These are phyloP conservation scores for Betta splendens DNA, from an alignment of 2,797 vertebrate species.

Conservation along the genomic window DNA sequence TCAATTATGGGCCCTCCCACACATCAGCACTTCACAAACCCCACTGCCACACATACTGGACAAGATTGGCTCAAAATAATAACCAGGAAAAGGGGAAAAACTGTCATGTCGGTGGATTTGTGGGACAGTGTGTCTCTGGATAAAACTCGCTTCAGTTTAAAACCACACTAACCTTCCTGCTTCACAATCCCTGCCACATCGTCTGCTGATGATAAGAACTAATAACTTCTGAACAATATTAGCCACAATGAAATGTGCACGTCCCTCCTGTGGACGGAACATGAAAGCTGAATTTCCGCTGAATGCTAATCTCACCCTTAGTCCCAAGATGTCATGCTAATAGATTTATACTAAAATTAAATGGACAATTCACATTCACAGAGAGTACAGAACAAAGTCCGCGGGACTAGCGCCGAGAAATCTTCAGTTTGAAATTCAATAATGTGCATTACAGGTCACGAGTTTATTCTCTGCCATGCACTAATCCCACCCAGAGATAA, in stretches of 20 bases:
- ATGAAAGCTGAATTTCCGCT: slow-evolving; percentile 24
- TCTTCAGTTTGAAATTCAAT: slow-evolving; percentile 48
- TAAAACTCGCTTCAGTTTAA: slow-evolving; percentile 32
- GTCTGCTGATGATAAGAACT: slow-evolving; percentile 32
- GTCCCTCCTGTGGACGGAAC: slow-evolving; percentile 1
- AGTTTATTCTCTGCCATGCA: slow-evolving; percentile 44
- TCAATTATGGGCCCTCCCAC: too few relatives aligned
- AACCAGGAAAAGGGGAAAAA: slow-evolving; percentile 5
- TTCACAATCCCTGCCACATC: slow-evolving; percentile 25
- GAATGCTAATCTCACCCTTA: slow-evolving; percentile 36
- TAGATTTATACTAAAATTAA: slow-evolving; percentile 35
- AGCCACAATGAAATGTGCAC: slow-evolving; percentile 13
- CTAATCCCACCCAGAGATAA: slow-evolving; percentile 56
- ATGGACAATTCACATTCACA: slow-evolving; percentile 47
- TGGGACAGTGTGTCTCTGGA: slow-evolving; percentile 24
- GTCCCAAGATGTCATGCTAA: slow-evolving; percentile 35
- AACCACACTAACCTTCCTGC: slow-evolving; percentile 26
- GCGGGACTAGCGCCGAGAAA: slow-evolving; percentile 24
- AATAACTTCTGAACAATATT: slow-evolving; percentile 33
- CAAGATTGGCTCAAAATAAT: slow-evolving; percentile 14
- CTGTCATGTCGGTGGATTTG: slow-evolving; percentile 36
- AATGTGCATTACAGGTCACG: slow-evolving; percentile 51
- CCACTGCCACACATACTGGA: too few relatives aligned
- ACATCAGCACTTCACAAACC: too few relatives aligned
- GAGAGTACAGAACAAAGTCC: slow-evolving; percentile 30